Base-by-base conservation (phyloP, 2,797 vertebrate genomes). In the Gastrophryne carolinensis region DNA sequence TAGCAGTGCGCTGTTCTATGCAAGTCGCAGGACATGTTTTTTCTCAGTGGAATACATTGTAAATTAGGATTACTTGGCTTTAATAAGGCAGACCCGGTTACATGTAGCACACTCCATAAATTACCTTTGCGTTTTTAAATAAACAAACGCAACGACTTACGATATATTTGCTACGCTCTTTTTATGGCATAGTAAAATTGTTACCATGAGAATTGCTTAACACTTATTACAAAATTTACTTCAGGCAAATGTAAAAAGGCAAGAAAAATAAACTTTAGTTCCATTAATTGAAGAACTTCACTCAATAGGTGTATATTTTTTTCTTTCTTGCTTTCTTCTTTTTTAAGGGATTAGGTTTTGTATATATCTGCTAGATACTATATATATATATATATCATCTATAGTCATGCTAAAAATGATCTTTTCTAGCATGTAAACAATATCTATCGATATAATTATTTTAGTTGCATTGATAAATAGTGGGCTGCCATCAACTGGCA, bases 181-280 rank as follows among this genome's bases (percentile, higher is more conserved):
- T 91, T 91, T 89, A 91, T 89, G 89, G 88, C 89, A 89, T 88
- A 90, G 89, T 91, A 91, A 91, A 91, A 91, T 89, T 86, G 88
- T 91, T 90, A 91, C 90, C 90, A 90, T 89, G 89, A 91, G 88
- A 90, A 90, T 92, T 91, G 91, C 90, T 92, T 91, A 91, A 91
- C 90, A 91, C 91, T 88, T 88, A 90, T 86, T 91, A 89, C 89
- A 89, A 91, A 91, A 88, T 87, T 88, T 89, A 88, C 83, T 90
- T 89, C 89, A 87, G 89, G 90, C 89, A 90, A 87, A 85, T 88
- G 90, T 86, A 86, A 90, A 88, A 86, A 76, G 89, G 88, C 86
- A 90, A 91, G 88, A 88, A 91, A 92, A 91, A 91, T 87, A 91
- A 91, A 90, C 80, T 88, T 64, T 74, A 82, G 83, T 84, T 84